Base-by-base conservation (phyloP, 30 jellyfish, hydroid and myxozoan genomes). In the Aurelia coerulea region DNA sequence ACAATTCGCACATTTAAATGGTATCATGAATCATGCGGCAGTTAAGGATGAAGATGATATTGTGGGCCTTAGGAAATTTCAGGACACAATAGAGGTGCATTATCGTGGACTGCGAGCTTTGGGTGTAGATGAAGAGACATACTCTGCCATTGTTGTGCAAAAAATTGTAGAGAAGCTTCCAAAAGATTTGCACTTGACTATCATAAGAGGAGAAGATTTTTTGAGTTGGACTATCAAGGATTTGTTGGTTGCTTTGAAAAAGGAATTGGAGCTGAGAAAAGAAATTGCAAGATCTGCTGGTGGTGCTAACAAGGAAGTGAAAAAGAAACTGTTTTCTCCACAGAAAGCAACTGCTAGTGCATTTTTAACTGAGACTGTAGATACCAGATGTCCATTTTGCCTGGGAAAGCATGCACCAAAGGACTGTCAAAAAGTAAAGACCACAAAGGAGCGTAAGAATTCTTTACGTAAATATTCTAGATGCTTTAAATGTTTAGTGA, bases 271-370 rank as follows among this genome's bases (percentile, higher is more conserved):
- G 51, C 59, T 79, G 68, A 51, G 50, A 12, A 80, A 77, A 62
- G 64, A 41, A 62, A 39, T 62, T 33, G 77, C 88, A 62, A 73
- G 84, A 46, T 35, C 70, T 35, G 64, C 41, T 16, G n/a, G n/a
- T 2, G 51, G 51, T 73, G 51, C 49, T 8, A 16, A 54, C 75
- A 54, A 58, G 54, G 86, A 51, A 34, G 75, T 62, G 54, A 76
- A 62, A 54, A 52, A 34, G 73, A 76, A 59, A 58, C 56, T 14
- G 71, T n/a, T 62, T 51, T 13, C 60, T 51, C 31, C 73, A 16
- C 86, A 53, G 54, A 79, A 66, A 35, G 80, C 80, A 33, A 81
- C 91, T 32, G 91, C 84, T 17, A 65, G 76, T 66, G 84, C 91
- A 42, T 81, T 81, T 68, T 62, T 62, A 19, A 79, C 81, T 17